These are phyloP conservation scores for Macaria liturata DNA, from an alignment of 2,888 invertebrate genomes.

Conservation along the genomic window DNA sequence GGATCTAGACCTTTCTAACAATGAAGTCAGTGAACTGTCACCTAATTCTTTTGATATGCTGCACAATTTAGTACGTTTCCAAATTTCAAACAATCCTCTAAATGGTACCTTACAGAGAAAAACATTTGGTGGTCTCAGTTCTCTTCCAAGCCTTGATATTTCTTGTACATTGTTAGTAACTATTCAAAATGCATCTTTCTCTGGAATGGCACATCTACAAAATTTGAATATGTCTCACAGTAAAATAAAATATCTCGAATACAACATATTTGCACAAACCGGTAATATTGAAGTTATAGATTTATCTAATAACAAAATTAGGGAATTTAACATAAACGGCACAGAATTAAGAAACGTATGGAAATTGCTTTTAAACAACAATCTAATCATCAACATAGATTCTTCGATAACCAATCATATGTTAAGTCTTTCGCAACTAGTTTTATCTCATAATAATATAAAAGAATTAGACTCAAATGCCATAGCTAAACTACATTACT, in stretches of 20 bases:
- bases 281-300: slow-evolving; percentile 54
- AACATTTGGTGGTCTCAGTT: slow-evolving; percentile 55
- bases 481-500: slow-evolving; percentile 44
- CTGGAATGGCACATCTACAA: slow-evolving; percentile 52
- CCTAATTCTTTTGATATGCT: slow-evolving; percentile 51
- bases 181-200: slow-evolving; percentile 58
- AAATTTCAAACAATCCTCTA: slow-evolving; percentile 59
- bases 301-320: slow-evolving; percentile 57
- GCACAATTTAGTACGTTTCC: slow-evolving; percentile 49
- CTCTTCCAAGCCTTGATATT: slow-evolving; percentile 58
- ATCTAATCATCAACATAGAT: slow-evolving; percentile 47
- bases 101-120: slow-evolving; percentile 46
- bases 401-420: slow-evolving; percentile 42
- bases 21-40: slow-evolving; percentile 53
- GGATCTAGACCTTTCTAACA: slow-evolving; percentile 60
- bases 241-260: slow-evolving; percentile 51
- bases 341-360: slow-evolving; percentile 47
- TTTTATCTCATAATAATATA: slow-evolving; percentile 51
- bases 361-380: slow-evolving; percentile 53
- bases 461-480: slow-evolving; percentile 37
- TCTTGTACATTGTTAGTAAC: slow-evolving; percentile 49
- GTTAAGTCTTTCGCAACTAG: slow-evolving; percentile 40
- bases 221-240: slow-evolving; percentile 58
- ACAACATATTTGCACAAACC: slow-evolving; percentile 53
- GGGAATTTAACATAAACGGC: slow-evolving; percentile 52